phyloP scores from a whole-genome alignment of 2,888 invertebrate species.

The Auanema freiburgensis region DNA sequence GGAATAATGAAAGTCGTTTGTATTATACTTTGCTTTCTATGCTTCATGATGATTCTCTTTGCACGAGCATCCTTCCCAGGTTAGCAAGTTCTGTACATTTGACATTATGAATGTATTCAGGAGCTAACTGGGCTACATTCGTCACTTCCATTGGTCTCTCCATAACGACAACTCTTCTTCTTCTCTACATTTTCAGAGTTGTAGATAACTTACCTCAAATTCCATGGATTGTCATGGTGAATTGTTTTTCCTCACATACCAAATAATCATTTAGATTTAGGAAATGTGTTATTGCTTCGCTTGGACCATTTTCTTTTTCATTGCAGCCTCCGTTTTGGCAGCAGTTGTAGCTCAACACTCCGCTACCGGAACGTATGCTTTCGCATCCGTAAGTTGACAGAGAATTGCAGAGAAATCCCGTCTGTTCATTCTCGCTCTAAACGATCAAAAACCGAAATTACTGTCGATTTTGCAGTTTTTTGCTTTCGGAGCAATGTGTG shows the following conservation, averaged over 20 bases:
- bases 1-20: conserved; percentile 78
- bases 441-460: not conserved
- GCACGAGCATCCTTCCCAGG: not conserved
- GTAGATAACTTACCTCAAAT: conserved; percentile 82
- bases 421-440: not conserved
- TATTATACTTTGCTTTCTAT: conserved; percentile 72
- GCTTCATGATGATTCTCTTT: conserved; percentile 72
- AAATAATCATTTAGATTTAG: conserved; percentile 64
- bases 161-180: conserved; percentile 79
- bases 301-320: conserved; percentile 78
- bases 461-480: conserved; percentile 76
- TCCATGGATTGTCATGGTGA: conserved; percentile 82
- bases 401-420: too few species aligned
- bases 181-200: conserved; percentile 81
- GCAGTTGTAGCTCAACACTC: conserved; percentile 50
- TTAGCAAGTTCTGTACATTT: not conserved
- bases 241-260: conserved; percentile 39
- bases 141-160: conserved; percentile 80
- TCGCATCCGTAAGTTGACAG: conserved; percentile 75
- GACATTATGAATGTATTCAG: conserved; percentile 64
- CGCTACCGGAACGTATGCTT: conserved; percentile 69
- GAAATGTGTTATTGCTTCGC: conserved; percentile 77
- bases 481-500: conserved; percentile 80
- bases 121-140: conserved; percentile 71
- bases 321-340: conserved; percentile 76